Base-by-base conservation (phyloP, 2,888 invertebrate genomes). In the Ormyrus labotus region DNA sequence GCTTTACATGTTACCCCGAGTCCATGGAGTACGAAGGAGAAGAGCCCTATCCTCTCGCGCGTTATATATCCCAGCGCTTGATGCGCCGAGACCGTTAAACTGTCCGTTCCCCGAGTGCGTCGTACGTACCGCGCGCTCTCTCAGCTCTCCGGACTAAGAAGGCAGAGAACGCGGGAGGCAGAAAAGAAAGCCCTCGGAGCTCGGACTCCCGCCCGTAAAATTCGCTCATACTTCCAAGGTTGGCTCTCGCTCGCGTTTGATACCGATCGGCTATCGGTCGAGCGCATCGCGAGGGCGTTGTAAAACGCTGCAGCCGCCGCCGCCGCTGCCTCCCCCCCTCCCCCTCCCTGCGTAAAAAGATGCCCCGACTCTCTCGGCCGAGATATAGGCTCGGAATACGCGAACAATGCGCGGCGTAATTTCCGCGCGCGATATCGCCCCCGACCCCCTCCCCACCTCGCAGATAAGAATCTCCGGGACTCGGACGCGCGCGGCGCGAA, bases 161-260 rank as follows among this genome's bases (percentile, higher is more conserved):
- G 48, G 48, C 11, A 34, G 50, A 50, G 55, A 19, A n/a, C n/a
- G 51, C 34, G 51, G 9, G 11, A 19, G 47, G 34, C 34, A 34
- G 48, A 7, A 34, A 48, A 48, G n/a, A 64, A 34, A 55, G 10
- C 34, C 60, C 55, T 83, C 78, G 75, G 83, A 82, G 79, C 68
- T 78, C 78, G 81, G 34, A 34, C 34, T 34, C 34, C 34, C 65
- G 82, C 64, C 78, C 80, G 80, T 84, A 83, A 85, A 84, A 83
- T 83, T 84, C 80, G 48, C 76, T 81, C 58, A 67, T 77, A 80
- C 81, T 82, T 82, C 79, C 80, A 53, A 53, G 77, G 78, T 57
- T 57, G 57, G 75, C 73, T 48, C 6, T 58, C n/a, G 65, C 34
- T 34, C 19, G 69, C 34, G 63, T 50, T 69, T 55, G 79, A 80